Conservation (phyloP, 2,888 invertebrate genomes). For the Eucera pruinosa region DNA sequence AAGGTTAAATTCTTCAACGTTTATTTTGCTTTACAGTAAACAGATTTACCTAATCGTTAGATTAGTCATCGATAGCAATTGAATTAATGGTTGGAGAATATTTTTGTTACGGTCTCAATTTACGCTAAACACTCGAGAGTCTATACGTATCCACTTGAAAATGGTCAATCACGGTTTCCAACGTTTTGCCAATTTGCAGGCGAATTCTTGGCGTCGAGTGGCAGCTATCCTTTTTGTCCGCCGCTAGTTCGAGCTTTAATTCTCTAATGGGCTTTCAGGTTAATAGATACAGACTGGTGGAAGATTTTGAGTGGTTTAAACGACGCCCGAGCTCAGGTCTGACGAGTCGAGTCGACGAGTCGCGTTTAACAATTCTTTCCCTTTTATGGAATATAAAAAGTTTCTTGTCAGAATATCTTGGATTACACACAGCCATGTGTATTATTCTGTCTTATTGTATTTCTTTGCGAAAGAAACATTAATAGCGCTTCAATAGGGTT, state of each 20-base stretch:
- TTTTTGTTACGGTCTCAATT: neutral
- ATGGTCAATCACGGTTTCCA: conserved; percentile 3
- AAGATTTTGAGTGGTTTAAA: conserved; percentile 1
- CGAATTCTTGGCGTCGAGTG: conserved; percentile 13
- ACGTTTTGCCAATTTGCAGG: conserved; percentile 6
- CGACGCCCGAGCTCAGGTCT: neutral
- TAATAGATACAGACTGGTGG: conserved; percentile 21
- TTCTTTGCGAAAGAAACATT: neutral
- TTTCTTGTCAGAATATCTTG: neutral
- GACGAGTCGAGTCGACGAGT: neutral
- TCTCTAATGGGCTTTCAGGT: conserved; percentile 44
- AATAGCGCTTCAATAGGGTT: conserved; percentile 12
- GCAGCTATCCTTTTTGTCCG: conserved; percentile 8
- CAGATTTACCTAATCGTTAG: too few species aligned
- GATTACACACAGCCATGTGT: neutral
- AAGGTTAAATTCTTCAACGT: too few species aligned
- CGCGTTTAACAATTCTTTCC: conserved; percentile 9
- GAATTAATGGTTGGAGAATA: neutral
- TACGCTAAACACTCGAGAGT: neutral
- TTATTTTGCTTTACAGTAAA: too few species aligned
- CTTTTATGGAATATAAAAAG: too few species aligned
- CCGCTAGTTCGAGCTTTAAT: conserved; percentile 36
- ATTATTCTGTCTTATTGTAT: neutral
- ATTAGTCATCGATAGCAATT: too few species aligned
- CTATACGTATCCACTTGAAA: neutral